These are phyloP conservation scores for Nemopilema nomurai DNA, from an alignment of 30 jellyfish, hydroid and myxozoan genomes.

Conservation along the genomic window DNA sequence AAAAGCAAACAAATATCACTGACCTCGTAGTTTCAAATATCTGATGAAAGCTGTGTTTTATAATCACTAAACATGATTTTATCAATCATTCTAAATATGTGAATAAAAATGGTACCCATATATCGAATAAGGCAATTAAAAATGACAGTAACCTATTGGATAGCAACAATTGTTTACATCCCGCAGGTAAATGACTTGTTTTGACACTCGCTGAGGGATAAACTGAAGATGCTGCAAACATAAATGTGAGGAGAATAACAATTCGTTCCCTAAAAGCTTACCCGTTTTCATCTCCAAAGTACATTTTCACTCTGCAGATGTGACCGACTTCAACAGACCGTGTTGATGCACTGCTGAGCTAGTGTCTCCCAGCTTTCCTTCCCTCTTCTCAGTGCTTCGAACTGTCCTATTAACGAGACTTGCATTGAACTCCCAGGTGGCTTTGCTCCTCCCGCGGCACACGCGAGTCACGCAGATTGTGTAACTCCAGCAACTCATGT, in stretches of 20 bases:
- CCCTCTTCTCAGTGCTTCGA: conserved; percentile 3
- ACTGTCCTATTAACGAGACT: background rate
- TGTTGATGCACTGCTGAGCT: background rate
- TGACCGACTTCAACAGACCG: background rate
- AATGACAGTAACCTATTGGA: background rate
- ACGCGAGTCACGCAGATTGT: conserved; percentile 18
- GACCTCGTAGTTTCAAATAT: too few species aligned
- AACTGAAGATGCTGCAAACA: background rate
- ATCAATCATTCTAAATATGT: background rate
- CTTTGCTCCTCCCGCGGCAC: conserved; percentile 25
- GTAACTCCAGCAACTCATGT: background rate
- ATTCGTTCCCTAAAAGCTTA: background rate
- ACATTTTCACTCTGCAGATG: background rate
- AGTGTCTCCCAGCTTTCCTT: background rate
- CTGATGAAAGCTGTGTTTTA: too few species aligned
- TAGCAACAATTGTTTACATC: background rate
- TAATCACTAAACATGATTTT: too few species aligned
- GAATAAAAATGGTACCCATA: background rate
- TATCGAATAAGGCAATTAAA: background rate
- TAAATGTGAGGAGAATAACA: background rate
- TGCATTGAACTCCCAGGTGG: conserved; percentile 13
- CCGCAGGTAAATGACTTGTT: background rate
- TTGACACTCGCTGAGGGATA: background rate
- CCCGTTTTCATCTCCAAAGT: conserved; percentile 57
- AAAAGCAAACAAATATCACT: too few species aligned